Conservation (phyloP, 2,113 vertebrate species). For the rat (Rattus norvegicus) region DNA sequence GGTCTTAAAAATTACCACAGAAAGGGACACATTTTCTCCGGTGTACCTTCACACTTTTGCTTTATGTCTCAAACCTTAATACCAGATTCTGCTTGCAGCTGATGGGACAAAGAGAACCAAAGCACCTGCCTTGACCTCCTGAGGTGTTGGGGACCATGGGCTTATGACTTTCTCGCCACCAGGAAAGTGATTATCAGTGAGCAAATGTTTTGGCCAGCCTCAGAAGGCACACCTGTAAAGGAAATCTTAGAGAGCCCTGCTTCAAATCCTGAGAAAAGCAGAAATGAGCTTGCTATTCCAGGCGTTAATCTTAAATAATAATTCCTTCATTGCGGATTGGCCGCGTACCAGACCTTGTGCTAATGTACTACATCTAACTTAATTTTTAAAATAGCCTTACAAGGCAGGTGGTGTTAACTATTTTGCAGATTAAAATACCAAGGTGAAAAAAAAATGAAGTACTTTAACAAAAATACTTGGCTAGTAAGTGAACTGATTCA, state of each 20-base stretch:
- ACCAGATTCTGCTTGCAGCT: neutral
- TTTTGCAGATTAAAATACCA: neutral
- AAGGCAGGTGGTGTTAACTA: neutral
- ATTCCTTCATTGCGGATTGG: neutral
- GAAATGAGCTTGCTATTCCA: neutral
- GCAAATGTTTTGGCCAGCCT: neutral
- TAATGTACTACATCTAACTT: neutral
- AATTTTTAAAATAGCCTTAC: neutral
- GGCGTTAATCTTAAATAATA: neutral
- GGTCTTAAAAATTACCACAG: neutral
- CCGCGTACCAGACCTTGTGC: neutral
- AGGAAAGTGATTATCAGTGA: neutral
- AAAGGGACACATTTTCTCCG: neutral
- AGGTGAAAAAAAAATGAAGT: neutral
- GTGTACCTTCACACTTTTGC: neutral
- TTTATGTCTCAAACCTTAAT: neutral
- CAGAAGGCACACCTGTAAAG: neutral
- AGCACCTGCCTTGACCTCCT: neutral
- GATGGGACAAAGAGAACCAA: neutral
- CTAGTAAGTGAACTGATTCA: neutral
- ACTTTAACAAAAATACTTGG: neutral
- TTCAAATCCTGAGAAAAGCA: neutral
- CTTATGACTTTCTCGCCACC: neutral
- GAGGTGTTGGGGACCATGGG: neutral
- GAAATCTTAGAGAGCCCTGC: neutral